phyloP scores from a whole-genome alignment of 2,797 vertebrate genomes.

The Phyllotis vaccarum region DNA sequence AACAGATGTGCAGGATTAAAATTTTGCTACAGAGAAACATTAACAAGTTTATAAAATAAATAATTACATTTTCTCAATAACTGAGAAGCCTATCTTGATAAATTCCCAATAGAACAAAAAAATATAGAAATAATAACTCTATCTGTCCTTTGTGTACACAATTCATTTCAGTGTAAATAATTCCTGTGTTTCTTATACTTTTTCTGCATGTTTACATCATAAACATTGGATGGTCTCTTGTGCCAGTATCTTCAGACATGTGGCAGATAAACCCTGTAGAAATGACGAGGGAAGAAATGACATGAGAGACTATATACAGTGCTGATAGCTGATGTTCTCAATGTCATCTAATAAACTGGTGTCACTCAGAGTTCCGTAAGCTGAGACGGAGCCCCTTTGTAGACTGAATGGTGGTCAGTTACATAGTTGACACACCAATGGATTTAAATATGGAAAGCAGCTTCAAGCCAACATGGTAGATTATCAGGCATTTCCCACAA shows the following conservation, averaged over 20 bases:
- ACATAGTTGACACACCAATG: background rate
- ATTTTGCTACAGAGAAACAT: constrained; percentile 36
- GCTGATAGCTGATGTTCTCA: background rate
- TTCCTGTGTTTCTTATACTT: background rate
- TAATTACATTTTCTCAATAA: background rate
- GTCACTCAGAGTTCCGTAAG: background rate
- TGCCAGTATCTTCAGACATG: background rate
- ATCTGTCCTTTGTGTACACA: background rate
- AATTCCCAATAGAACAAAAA: constrained; percentile 24
- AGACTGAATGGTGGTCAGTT: background rate
- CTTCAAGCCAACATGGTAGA: background rate
- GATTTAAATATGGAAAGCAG: background rate
- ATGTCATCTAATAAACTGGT: background rate
- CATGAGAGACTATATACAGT: background rate
- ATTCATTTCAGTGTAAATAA: constrained; percentile 7
- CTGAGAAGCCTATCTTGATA: background rate
- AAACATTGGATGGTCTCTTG: background rate
- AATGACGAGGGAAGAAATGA: background rate
- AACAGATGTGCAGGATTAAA: background rate
- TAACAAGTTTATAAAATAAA: constrained; percentile 15
- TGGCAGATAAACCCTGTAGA: background rate
- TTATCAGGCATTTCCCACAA: constrained; percentile 2
- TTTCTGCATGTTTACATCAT: background rate
- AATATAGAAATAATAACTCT: background rate
- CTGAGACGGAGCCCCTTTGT: background rate